Base-by-base conservation (phyloP, 2,888 invertebrate species). In the Caenorhabditis zanzibari region DNA sequence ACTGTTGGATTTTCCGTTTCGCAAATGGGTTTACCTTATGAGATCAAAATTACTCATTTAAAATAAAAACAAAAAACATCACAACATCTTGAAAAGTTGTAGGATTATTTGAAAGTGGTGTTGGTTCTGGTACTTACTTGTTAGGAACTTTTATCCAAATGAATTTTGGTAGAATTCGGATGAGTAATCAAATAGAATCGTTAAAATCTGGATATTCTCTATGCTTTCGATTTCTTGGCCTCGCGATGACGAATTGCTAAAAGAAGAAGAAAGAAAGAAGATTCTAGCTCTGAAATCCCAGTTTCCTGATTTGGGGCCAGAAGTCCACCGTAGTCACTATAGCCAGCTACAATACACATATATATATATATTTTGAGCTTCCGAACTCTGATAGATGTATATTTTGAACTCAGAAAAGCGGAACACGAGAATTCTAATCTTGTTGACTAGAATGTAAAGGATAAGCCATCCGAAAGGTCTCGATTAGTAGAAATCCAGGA, bases 391-490 rank as follows among this genome's bases (percentile, higher is more conserved):
- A n/a, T n/a, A n/a, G n/a, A 7, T 0, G n/a, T n/a, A 49, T 19
- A 66, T 52, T 52, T 66, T 47, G 28, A 66, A 32, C 49, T 49
- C 32, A 35, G 49, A 14, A 32, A 35, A 52, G 12, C 12, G 49
- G 35, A 66, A 49, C 32, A 52, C 28, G 22, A 32, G 28, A 32
- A 5, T 35, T 26, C 35, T 49, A 38, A 49, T 66, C 66, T 52
- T 66, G 66, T 66, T 66, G 49, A 49, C 66, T 47, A 28, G 66
- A 32, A 9, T 22, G 14, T 64, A n/a, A 66, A 66, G 66, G 66
- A 66, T 66, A 35, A 66, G 49, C 66, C 41, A 47, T 44, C 35
- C 66, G 35, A 66, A 66, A 66, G 49, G 66, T 49, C 66, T 66
- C 47, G 52, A 66, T 63, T 63, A 63, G 22, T 38, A 14, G 22